These are phyloP conservation scores for Mormyrops boulengeri DNA, from an alignment of 2,797 vertebrate genomes.

Conservation along the genomic window DNA sequence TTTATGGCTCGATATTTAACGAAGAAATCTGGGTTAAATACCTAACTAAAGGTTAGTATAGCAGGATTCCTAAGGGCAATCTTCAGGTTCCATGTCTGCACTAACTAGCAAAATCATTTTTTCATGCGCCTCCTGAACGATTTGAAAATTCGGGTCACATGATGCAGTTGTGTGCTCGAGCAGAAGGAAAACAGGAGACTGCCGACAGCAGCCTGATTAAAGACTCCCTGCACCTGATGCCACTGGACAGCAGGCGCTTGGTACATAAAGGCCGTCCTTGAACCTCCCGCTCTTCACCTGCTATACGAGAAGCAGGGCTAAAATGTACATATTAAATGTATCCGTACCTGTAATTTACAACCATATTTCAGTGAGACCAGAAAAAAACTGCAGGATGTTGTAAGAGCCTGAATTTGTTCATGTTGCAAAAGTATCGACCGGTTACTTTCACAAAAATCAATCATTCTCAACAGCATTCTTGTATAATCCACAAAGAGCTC, in stretches of 20 bases:
- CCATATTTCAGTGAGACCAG: background rate
- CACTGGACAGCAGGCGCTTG: background rate
- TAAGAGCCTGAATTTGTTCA: background rate
- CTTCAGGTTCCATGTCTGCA: background rate
- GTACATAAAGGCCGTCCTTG: background rate
- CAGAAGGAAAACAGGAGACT: background rate
- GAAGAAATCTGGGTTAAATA: background rate
- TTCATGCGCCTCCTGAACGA: background rate
- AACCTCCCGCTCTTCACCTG: background rate
- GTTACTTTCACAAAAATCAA: background rate
- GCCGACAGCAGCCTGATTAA: background rate
- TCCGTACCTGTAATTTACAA: background rate
- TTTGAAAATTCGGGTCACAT: background rate
- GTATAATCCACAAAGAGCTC: slow-evolving; percentile 7
- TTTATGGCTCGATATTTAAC: background rate
- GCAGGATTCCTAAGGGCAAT: background rate
- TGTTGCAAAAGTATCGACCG: background rate
- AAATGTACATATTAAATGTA: background rate
- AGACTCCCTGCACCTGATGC: background rate
- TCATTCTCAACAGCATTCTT: background rate
- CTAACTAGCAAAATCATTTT: background rate
- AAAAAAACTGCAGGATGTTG: background rate
- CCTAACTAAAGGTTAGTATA: background rate
- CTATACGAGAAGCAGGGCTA: background rate
- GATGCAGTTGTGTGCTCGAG: background rate